Conservation (phyloP, 2,797 vertebrate species). For the Pipistrellus kuhlii region DNA sequence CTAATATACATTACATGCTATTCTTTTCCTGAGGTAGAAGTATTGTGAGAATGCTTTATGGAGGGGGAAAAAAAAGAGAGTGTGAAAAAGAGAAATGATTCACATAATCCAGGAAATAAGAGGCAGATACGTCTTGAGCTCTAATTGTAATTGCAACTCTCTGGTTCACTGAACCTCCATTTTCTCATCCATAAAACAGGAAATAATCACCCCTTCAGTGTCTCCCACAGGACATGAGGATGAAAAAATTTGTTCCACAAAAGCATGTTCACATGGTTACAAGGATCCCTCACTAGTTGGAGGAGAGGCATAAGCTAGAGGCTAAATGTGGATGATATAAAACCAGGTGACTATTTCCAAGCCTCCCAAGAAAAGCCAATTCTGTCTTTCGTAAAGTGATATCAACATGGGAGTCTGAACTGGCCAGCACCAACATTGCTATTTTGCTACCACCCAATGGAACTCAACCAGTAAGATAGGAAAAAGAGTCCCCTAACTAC, state of each 20-base stretch:
- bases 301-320: background rate
- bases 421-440: background rate
- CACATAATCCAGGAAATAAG: background rate
- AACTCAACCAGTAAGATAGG: background rate
- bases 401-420: background rate
- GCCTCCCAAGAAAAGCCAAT: background rate
- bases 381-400: background rate
- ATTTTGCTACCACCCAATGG: background rate
- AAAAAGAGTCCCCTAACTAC: background rate
- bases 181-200: background rate
- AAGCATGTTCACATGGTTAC: background rate
- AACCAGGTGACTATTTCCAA: background rate
- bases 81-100: background rate
- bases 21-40: background rate
- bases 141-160: background rate
- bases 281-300: background rate
- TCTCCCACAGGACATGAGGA: background rate
- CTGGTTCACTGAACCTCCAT: background rate
- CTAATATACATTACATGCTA: background rate
- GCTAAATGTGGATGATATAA: background rate
- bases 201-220: background rate
- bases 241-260: slow-evolving; percentile 3
- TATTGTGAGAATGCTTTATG: background rate
- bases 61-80: background rate
- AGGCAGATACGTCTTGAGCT: background rate